Evolutionary conservation across 1,140 invertebrate species (phyloP).

Genomic region (Acromyrmex heyeri): DNA sequence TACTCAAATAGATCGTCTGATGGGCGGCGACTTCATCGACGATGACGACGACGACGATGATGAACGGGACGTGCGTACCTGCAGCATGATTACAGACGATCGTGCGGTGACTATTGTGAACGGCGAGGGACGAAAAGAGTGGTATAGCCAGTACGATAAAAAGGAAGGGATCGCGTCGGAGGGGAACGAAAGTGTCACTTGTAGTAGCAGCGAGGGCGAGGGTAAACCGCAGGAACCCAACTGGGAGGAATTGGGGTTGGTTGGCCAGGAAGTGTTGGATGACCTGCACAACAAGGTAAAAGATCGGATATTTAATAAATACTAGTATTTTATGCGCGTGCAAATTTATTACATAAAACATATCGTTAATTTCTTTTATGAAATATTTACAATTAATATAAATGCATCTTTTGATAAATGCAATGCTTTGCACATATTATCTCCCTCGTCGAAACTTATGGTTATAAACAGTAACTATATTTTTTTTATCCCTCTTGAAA

Average conservation of each 20-base stretch:
- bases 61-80: neutral
- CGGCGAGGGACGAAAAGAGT: slow-evolving; percentile 32
- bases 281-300: slow-evolving; percentile 87
- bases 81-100: slow-evolving; percentile 10
- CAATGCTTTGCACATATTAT: neutral
- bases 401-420: neutral
- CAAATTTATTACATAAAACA: neutral
- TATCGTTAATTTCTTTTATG: neutral
- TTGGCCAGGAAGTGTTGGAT: slow-evolving; percentile 85
- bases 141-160: slow-evolving; percentile 26
- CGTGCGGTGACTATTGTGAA: neutral
- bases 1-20: neutral
- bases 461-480: neutral
- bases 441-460: neutral
- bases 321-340: neutral
- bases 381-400: neutral
- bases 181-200: slow-evolving; percentile 48
- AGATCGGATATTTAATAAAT: slow-evolving; percentile 6
- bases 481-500: neutral
- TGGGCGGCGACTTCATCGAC: neutral
- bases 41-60: slow-evolving; percentile 6
- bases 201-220: slow-evolving; percentile 79
- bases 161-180: neutral
- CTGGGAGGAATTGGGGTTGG: slow-evolving; percentile 87
- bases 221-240: slow-evolving; percentile 76